Percentiles rank a stretch among this genome's conserved stretches.
Conservation (phyloP, 2,888 invertebrate genomes). For the Tolmerus cingulatus region DNA sequence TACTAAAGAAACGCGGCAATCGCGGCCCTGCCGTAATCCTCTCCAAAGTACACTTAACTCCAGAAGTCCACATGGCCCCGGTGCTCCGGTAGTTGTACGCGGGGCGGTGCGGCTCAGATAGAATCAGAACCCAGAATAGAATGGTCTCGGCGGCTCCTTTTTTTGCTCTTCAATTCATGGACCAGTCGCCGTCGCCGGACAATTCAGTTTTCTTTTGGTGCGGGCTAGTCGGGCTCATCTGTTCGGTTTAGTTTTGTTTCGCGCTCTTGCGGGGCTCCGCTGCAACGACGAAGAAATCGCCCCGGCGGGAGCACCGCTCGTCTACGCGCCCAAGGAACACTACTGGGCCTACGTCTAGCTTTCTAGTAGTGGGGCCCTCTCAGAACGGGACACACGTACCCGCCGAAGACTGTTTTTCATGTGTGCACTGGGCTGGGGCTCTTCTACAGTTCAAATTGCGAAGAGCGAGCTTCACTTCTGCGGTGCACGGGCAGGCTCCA, state of each 20-base stretch:
- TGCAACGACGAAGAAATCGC: neutral
- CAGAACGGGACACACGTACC: neutral
- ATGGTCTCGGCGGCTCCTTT: neutral
- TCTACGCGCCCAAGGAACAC: neutral
- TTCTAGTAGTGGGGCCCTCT: neutral
- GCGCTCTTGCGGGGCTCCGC: neutral
- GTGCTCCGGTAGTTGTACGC: neutral
- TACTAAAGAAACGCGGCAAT: neutral
- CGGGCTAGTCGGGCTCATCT: neutral
- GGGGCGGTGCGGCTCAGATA: neutral
- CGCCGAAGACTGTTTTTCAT: neutral
- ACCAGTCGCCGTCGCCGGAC: neutral
- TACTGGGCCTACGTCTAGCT: neutral
- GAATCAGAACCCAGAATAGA: constrained; percentile 14
- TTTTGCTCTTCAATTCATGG: neutral
- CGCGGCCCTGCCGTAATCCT: neutral
- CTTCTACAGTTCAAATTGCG: neutral
- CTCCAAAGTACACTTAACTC: neutral
- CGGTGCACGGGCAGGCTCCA: neutral
- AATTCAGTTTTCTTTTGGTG: neutral
- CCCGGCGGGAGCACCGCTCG: neutral
- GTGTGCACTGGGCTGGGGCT: neutral
- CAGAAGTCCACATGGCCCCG: neutral
- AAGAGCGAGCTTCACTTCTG: neutral
- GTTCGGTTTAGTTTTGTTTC: neutral